These are phyloP conservation scores for Telmatochromis sp. DNA, from an alignment of 2,113 vertebrate genomes.

Conservation along the genomic window DNA sequence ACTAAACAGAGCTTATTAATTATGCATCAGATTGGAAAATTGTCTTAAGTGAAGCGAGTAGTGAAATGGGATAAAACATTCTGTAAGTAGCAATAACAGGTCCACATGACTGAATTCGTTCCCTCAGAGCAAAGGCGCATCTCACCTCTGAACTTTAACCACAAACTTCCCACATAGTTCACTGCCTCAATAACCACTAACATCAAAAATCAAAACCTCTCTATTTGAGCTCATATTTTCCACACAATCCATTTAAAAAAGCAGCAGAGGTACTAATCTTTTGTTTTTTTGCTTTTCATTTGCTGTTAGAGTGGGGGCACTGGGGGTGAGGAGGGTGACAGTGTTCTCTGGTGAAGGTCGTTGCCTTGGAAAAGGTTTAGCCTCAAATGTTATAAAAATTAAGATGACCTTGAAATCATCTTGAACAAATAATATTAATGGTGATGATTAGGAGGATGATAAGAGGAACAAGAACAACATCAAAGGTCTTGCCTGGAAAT, in stretches of 20 bases:
- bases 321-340: not conserved
- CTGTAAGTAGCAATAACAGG: not conserved
- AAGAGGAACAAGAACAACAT: not conserved
- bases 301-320: not conserved
- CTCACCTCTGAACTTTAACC: not conserved
- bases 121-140: not conserved
- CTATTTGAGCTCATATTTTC: not conserved
- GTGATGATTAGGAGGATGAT: not conserved
- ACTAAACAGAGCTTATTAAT: not conserved
- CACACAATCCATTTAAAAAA: not conserved
- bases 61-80: not conserved
- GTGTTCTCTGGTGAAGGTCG: not conserved
- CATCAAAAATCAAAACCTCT: not conserved
- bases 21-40: not conserved
- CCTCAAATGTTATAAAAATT: constrained; percentile 7
- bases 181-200: not conserved
- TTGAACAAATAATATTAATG: not conserved
- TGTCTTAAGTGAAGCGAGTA: not conserved
- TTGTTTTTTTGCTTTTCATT: constrained; percentile 32
- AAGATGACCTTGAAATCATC: constrained; percentile 31
- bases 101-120: not conserved
- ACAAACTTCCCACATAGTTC: not conserved
- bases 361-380: not conserved
- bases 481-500: not conserved
- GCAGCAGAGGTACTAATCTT: not conserved